Evolutionary conservation across 2,888 invertebrate genomes (phyloP).

Genomic region (Meandrusa payeni): DNA sequence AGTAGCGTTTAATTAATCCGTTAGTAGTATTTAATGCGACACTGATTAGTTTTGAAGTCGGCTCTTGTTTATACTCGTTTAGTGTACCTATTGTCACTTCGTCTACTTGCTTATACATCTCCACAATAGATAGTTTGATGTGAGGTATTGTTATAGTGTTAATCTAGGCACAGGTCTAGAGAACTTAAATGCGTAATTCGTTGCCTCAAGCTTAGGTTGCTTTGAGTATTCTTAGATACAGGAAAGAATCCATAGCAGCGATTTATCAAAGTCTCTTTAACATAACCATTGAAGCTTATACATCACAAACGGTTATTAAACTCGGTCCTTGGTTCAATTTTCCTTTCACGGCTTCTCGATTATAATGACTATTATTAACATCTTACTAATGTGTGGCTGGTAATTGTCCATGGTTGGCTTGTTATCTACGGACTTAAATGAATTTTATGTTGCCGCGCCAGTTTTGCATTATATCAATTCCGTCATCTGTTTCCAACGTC

Average conservation of each 20-base stretch:
- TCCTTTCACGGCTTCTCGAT: slow-evolving; percentile 8
- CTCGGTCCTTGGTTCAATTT: slow-evolving; percentile 7
- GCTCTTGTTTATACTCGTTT: no score
- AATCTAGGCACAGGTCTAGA: no score
- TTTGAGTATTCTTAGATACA: not conserved
- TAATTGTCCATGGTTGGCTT: no score
- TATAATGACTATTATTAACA: slow-evolving; percentile 3
- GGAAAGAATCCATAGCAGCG: not conserved
- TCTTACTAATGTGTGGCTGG: slow-evolving; percentile 10
- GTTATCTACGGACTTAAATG: no score
- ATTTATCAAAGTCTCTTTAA: slow-evolving; percentile 13
- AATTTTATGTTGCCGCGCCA: not conserved
- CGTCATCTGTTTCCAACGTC: slow-evolving; percentile 6
- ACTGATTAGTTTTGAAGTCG: no score
- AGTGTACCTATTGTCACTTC: no score
- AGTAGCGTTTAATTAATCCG: no score
- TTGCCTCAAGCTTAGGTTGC: not conserved
- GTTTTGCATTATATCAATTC: slow-evolving; percentile 8
- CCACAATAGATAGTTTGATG: no score
- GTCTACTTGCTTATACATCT: no score
- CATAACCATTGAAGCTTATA: slow-evolving; percentile 14
- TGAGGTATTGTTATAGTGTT: no score
- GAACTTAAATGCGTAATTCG: no score
- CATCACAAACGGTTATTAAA: slow-evolving; percentile 4
- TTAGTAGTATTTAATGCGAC: no score